Evolutionary conservation across 2,113 vertebrate species (phyloP).

Genomic region (Polypterus bichir): DNA sequence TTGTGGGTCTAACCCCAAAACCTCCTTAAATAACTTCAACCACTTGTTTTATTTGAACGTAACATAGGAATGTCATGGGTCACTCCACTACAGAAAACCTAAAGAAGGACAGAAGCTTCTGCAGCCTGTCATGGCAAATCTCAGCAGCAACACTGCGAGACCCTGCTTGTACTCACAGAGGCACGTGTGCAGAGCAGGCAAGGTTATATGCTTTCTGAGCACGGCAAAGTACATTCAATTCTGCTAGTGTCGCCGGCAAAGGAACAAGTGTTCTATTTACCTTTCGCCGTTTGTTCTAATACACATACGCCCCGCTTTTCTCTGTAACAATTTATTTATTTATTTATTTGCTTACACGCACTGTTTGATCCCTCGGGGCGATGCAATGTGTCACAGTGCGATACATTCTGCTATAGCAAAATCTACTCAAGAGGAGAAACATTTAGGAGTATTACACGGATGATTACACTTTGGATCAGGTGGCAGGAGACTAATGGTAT

Average conservation of each 20-base stretch:
- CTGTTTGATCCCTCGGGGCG: slow-evolving; percentile 2
- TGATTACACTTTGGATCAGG: slow-evolving; percentile 35
- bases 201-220: not conserved
- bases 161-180: too few relatives aligned
- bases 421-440: slow-evolving; percentile 2
- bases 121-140: too few relatives aligned
- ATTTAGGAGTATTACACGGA: slow-evolving; percentile 29
- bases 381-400: slow-evolving; percentile 2
- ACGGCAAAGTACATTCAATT: not conserved
- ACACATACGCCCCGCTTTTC: not conserved
- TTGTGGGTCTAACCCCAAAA: too few relatives aligned
- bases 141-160: too few relatives aligned
- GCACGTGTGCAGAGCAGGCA: too few relatives aligned
- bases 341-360: not conserved
- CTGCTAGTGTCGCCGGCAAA: not conserved
- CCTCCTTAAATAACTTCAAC: too few relatives aligned
- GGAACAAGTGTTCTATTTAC: slow-evolving; percentile 5
- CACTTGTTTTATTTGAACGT: too few relatives aligned
- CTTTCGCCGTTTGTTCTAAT: not conserved
- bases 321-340: not conserved
- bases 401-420: not conserved
- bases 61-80: too few relatives aligned
- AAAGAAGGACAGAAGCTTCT: too few relatives aligned
- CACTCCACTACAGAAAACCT: too few relatives aligned
- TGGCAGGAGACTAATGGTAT: slow-evolving; percentile 32